Percentiles rank a stretch among this genome's conserved stretches.
Conservation (phyloP, 2,888 invertebrate species). For the Drosophila testacea region DNA sequence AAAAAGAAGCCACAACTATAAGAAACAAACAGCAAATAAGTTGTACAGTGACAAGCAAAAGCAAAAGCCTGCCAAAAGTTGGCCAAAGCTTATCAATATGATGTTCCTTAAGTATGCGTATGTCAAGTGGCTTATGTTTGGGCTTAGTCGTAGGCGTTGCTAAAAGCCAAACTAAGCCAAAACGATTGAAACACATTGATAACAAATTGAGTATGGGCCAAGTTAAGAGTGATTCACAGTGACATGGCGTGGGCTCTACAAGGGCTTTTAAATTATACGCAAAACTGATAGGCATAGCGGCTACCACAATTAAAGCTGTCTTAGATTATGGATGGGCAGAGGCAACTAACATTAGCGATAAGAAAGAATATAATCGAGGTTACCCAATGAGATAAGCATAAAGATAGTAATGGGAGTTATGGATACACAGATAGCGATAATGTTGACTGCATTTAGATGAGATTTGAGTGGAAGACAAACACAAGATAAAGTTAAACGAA, state of each 20-base stretch:
- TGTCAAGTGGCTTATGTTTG: conserved; percentile 61
- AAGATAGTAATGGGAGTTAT: conserved; percentile 8
- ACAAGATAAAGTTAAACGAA: conserved; percentile 3
- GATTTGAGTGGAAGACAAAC: neutral
- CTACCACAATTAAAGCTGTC: conserved; percentile 31
- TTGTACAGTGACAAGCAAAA: conserved; percentile 5
- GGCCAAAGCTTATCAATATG: conserved; percentile 61
- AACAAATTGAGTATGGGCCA: conserved; percentile 64
- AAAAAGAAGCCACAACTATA: conserved; percentile 5
- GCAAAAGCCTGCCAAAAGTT: conserved; percentile 57
- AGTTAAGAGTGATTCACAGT: conserved; percentile 35
- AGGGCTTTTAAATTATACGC: conserved; percentile 30
- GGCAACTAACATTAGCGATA: conserved; percentile 6
- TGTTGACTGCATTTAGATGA: neutral
- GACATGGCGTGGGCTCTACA: conserved; percentile 22
- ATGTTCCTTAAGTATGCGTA: conserved; percentile 52
- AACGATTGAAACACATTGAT: conserved; percentile 59
- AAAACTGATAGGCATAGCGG: conserved; percentile 24
- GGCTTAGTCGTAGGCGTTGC: conserved; percentile 53
- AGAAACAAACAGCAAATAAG: conserved; percentile 8
- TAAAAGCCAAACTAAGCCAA: conserved; percentile 63
- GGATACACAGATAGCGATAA: conserved; percentile 12
- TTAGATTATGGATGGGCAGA: conserved; percentile 15
- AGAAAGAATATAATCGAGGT: conserved; percentile 6
- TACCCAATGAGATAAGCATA: conserved; percentile 11